These are phyloP conservation scores for Eupsilia transversa DNA, from an alignment of 2,888 invertebrate genomes.

Conservation along the genomic window DNA sequence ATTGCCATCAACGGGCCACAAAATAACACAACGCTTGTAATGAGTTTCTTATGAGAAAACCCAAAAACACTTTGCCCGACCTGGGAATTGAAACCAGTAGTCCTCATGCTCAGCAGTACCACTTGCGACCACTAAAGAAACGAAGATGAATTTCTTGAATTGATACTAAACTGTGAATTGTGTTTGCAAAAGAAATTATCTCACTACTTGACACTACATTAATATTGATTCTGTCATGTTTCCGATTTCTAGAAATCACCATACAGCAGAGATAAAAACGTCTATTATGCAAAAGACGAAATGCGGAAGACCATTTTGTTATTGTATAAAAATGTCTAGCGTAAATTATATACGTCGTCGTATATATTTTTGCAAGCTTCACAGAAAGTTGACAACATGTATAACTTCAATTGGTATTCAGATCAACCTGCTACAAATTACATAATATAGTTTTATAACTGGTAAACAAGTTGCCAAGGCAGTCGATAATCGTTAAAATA, in stretches of 20 bases:
- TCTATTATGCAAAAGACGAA: conserved; percentile 25
- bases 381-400: conserved; percentile 41
- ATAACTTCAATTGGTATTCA: conserved; percentile 51
- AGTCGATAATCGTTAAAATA: conserved; percentile 40
- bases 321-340: conserved; percentile 11
- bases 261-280: conserved; percentile 19
- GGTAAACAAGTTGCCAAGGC: conserved; percentile 47
- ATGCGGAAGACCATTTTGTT: conserved; percentile 47
- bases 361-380: conserved; percentile 32
- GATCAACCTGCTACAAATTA: conserved; percentile 30
- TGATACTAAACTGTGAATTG: not conserved
- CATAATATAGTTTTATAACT: conserved; percentile 47
- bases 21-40: not conserved
- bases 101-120: not conserved
- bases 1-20: not conserved
- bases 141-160: not conserved
- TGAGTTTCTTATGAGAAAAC: not conserved
- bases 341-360: conserved; percentile 10
- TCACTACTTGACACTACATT: not conserved
- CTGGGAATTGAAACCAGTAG: not conserved
- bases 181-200: not conserved
- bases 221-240: conserved; percentile 8
- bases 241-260: conserved; percentile 15
- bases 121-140: not conserved
- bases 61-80: not conserved